Percentiles rank a stretch among this genome's conserved stretches.
These are phyloP conservation scores for Drosophila cracens DNA, from an alignment of 2,888 invertebrate genomes.

Conservation along the genomic window DNA sequence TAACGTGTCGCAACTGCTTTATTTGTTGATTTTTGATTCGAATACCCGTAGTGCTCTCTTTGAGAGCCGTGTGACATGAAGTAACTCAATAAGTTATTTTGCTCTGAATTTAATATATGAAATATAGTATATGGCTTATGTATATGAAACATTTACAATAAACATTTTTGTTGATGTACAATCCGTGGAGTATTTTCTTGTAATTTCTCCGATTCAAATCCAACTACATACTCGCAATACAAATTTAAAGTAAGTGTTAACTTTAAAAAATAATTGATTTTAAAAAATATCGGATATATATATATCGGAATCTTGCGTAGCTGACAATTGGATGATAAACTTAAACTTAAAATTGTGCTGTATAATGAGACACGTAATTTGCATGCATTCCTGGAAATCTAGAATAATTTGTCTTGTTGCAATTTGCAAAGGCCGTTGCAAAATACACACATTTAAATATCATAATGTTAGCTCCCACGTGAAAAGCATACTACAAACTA, in stretches of 20 bases:
- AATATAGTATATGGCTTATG: conserved; percentile 49
- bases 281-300: conserved; percentile 35
- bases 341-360: conserved; percentile 48
- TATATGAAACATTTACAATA: conserved; percentile 62
- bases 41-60: conserved; percentile 23
- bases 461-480: conserved; percentile 42
- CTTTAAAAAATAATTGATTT: conserved; percentile 26
- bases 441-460: conserved; percentile 43
- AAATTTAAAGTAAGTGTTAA: conserved; percentile 39
- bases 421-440: conserved; percentile 23
- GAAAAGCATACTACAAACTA: conserved; percentile 49
- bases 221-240: conserved; percentile 37
- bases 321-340: conserved; percentile 38
- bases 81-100: conserved; percentile 40
- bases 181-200: conserved; percentile 30
- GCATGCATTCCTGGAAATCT: conserved; percentile 52
- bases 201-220: conserved; percentile 46
- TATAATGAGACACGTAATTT: conserved; percentile 49
- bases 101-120: conserved; percentile 61
- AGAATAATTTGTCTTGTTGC: conserved; percentile 23
- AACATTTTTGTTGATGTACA: conserved; percentile 54
- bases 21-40: conserved; percentile 19
- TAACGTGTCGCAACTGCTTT: conserved; percentile 19
- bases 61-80: conserved; percentile 22
- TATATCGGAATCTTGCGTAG: conserved; percentile 46